A percentile compares a stretch with the other conserved stretches of the same genome.
Conservation (phyloP, 2,888 invertebrate genomes). For the Eurytoma californica region DNA sequence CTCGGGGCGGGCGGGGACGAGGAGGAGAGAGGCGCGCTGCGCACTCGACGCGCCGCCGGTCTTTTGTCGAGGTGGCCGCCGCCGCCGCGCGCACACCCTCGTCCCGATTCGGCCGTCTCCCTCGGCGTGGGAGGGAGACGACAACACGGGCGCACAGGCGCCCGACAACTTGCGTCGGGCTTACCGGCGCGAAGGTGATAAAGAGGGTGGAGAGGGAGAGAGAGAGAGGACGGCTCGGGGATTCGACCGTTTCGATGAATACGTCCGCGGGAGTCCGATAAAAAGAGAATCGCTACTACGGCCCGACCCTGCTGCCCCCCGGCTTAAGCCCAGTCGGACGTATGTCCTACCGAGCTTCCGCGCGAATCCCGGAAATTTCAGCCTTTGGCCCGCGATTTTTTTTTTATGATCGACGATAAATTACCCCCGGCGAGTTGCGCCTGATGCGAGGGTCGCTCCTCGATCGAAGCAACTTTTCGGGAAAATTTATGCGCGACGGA, state of each 20-base stretch:
- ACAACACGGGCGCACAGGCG: neutral
- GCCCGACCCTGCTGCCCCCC: neutral
- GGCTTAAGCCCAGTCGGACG: neutral
- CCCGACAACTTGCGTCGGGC: slow-evolving; percentile 41
- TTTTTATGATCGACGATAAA: neutral
- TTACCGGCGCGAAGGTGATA: slow-evolving; percentile 48
- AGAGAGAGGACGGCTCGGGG: slow-evolving; percentile 48
- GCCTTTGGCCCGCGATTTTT: neutral
- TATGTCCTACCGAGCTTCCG: neutral
- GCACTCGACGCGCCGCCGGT: slow-evolving; percentile 15
- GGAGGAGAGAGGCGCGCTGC: neutral
- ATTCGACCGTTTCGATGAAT: slow-evolving; percentile 37
- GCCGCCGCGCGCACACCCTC: slow-evolving; percentile 33
- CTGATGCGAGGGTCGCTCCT: neutral
- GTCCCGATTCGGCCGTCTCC: slow-evolving; percentile 61
- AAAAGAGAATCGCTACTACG: slow-evolving; percentile 28
- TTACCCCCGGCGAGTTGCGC: neutral
- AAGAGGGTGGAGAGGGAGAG: slow-evolving; percentile 35
- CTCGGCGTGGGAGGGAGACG: slow-evolving; percentile 56
- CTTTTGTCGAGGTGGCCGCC: slow-evolving; percentile 42
- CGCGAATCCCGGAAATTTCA: neutral
- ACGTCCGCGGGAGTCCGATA: slow-evolving; percentile 33
- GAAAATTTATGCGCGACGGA: neutral
- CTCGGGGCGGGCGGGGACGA: slow-evolving; percentile 22
- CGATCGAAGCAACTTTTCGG: neutral